Percentiles rank a stretch among this genome's conserved stretches.
Conservation (phyloP, 2,797 vertebrate species). For the Tarsius wallacei region DNA sequence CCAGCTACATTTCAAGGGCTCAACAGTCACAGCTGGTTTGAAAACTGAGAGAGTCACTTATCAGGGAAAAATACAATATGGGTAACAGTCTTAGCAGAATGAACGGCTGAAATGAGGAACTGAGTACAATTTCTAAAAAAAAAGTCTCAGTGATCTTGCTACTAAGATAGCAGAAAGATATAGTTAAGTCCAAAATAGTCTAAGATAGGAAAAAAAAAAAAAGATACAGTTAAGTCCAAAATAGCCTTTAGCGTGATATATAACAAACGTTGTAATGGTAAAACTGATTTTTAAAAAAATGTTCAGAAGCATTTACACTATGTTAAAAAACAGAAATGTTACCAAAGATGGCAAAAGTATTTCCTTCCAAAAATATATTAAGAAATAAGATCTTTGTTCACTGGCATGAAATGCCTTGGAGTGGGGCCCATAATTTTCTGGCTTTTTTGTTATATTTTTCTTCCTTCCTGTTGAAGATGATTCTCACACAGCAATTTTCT, state of each 20-base stretch:
- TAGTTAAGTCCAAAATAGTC: neutral
- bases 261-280: neutral
- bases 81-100: neutral
- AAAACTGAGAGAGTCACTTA: neutral
- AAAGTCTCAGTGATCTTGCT: constrained; percentile 47
- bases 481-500: constrained; percentile 41
- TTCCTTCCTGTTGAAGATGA: neutral
- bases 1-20: neutral
- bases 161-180: constrained; percentile 15
- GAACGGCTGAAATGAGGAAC: neutral
- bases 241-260: neutral
- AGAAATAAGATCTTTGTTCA: constrained; percentile 51
- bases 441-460: neutral
- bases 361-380: constrained; percentile 13
- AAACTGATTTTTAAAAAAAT: constrained; percentile 18
- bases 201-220: neutral
- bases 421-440: neutral
- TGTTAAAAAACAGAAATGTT: neutral
- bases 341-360: neutral
- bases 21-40: neutral
- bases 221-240: neutral
- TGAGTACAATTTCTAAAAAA: constrained; percentile 59
- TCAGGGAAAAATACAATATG: neutral
- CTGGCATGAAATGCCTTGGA: constrained; percentile 27
- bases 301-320: constrained; percentile 9